Evolutionary conservation across 1,140 invertebrate species (phyloP).

Genomic region (Aporrectodea caliginosa): DNA sequence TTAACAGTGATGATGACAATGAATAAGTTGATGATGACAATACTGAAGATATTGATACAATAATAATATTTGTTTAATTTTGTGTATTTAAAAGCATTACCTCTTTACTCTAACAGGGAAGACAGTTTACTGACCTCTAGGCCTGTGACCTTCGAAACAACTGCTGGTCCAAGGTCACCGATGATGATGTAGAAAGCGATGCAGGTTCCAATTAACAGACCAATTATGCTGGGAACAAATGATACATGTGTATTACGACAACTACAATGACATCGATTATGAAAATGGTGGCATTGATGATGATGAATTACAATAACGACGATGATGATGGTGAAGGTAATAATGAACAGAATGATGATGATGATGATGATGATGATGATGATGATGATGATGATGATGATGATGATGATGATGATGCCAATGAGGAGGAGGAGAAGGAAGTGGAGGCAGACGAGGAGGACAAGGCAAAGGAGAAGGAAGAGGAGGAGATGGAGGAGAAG

Average conservation of each 20-base stretch:
- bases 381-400: neutral
- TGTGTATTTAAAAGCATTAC: no score
- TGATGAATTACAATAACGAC: neutral
- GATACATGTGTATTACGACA: no score
- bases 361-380: neutral
- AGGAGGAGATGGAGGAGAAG: neutral
- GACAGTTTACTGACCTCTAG: slow-evolving; percentile 58
- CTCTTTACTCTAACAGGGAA: no score
- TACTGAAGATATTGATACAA: no score
- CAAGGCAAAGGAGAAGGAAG: no score
- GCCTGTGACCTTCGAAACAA: slow-evolving; percentile 75
- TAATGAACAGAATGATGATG: neutral
- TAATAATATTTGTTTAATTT: no score
- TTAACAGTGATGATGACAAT: no score
- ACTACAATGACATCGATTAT: no score
- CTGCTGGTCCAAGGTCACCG: slow-evolving; percentile 87
- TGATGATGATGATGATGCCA: neutral
- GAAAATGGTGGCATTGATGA: no score
- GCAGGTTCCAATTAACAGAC: slow-evolving; percentile 87
- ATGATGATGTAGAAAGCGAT: slow-evolving; percentile 97
- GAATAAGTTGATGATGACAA: no score
- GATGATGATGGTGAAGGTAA: neutral
- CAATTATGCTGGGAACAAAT: slow-evolving; percentile 87
- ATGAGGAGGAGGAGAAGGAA: no score
- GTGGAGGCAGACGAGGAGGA: no score